Percentiles rank a stretch among this genome's conserved stretches.
Conservation (phyloP, 2,797 vertebrate genomes). For the Muscicapa striata region DNA sequence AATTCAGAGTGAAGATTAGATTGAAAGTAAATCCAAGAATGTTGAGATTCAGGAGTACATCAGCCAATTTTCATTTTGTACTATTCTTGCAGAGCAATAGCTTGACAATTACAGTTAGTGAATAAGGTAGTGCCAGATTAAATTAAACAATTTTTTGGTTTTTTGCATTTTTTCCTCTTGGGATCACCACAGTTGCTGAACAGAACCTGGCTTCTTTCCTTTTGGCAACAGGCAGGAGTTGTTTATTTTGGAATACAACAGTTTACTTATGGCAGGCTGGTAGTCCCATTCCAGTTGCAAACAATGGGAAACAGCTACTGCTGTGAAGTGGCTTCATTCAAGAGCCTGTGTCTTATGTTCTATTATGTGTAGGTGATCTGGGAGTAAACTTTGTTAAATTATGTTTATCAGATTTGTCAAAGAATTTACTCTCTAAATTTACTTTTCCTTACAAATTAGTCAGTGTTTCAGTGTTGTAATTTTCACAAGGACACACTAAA, state of each 20-base stretch:
- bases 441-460: neutral
- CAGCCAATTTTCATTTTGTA: slow-evolving; percentile 52
- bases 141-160: neutral
- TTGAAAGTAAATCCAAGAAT: slow-evolving; percentile 7
- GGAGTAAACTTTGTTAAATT: neutral
- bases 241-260: slow-evolving; percentile 30
- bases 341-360: neutral
- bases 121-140: slow-evolving; percentile 37
- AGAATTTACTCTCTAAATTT: neutral
- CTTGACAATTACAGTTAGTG: slow-evolving; percentile 1
- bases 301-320: neutral
- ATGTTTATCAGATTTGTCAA: neutral
- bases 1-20: slow-evolving; percentile 1
- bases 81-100: slow-evolving; percentile 50
- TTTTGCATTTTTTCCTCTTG: neutral
- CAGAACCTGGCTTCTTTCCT: slow-evolving; percentile 1
- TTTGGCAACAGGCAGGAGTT: neutral
- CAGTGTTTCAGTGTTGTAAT: neutral
- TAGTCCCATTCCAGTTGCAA: neutral
- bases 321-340: neutral
- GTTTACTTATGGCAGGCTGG: neutral
- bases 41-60: neutral
- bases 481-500: neutral
- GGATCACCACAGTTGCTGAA: neutral
- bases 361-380: neutral